phyloP scores from a whole-genome alignment of 2,113 vertebrate genomes.

The Alligator mississippiensis region DNA sequence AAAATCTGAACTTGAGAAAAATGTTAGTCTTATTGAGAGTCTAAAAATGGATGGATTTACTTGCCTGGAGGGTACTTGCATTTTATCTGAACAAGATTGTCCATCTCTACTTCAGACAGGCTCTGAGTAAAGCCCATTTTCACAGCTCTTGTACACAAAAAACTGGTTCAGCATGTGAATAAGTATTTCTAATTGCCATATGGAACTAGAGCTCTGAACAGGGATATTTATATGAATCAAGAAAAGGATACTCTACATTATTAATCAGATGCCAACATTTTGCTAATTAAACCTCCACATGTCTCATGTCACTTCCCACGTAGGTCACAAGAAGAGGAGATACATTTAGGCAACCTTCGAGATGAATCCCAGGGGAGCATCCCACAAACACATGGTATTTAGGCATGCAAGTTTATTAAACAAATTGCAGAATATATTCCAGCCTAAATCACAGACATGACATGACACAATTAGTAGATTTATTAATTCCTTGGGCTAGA shows the following conservation, averaged over 20 bases:
- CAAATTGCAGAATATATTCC: conserved; percentile 70
- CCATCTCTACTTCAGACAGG: conserved; percentile 38
- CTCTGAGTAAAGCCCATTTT: conserved; percentile 60
- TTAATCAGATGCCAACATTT: conserved; percentile 75
- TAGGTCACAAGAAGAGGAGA: conserved; percentile 71
- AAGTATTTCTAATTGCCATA: conserved; percentile 80
- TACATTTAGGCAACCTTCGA: conserved; percentile 64
- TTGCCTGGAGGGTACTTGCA: not conserved
- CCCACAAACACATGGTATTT: conserved; percentile 76
- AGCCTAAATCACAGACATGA: conserved; percentile 71
- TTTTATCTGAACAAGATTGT: conserved; percentile 17
- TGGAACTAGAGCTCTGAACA: conserved; percentile 71
- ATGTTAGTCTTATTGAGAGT: not conserved
- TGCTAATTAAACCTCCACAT: conserved; percentile 73
- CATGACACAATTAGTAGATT: conserved; percentile 80
- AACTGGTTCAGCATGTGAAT: conserved; percentile 62
- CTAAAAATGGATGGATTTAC: not conserved
- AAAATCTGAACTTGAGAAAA: not conserved
- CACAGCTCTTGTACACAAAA: conserved; percentile 67
- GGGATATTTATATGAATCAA: conserved; percentile 77
- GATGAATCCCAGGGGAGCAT: conserved; percentile 72
- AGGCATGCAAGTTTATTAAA: conserved; percentile 77
- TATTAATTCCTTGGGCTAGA: conserved; percentile 80
- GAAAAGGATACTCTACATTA: conserved; percentile 75
- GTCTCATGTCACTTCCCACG: conserved; percentile 73